Percentiles rank a stretch among this genome's conserved stretches.
Conservation (phyloP, 2,888 invertebrate species). For the Lypha dubia region DNA sequence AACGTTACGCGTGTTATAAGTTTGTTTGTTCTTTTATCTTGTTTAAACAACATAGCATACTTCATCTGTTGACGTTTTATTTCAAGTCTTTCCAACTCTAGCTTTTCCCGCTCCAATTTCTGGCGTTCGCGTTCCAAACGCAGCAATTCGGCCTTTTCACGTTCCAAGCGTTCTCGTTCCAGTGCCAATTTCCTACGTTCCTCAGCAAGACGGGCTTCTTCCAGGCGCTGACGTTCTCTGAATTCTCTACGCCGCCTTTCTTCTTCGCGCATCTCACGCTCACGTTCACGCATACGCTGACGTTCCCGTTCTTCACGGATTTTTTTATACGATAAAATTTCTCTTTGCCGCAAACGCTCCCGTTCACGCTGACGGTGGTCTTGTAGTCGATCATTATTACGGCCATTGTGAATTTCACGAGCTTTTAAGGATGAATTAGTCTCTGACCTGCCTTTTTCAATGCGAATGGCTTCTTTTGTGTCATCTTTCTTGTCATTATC, state of each 20-base stretch:
- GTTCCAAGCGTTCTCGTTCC: constrained; percentile 94
- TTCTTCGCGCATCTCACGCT: constrained; percentile 91
- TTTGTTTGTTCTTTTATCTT: constrained; percentile 45
- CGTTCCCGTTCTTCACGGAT: constrained; percentile 91
- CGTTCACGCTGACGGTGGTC: constrained; percentile 77
- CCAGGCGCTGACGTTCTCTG: constrained; percentile 92
- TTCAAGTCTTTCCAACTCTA: constrained; percentile 92
- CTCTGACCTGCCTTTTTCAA: constrained; percentile 72
- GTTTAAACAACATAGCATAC: constrained; percentile 81
- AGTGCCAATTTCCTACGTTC: constrained; percentile 91
- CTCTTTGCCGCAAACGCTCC: constrained; percentile 83
- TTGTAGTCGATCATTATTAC: constrained; percentile 78
- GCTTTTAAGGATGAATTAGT: constrained; percentile 71
- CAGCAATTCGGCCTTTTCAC: constrained; percentile 93
- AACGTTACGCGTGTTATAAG: constrained; percentile 58
- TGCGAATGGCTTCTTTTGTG: constrained; percentile 57
- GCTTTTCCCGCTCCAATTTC: constrained; percentile 89
- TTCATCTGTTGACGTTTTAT: constrained; percentile 91
- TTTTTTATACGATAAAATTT: constrained; percentile 91
- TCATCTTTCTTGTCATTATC: constrained; percentile 64
- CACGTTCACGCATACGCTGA: constrained; percentile 91
- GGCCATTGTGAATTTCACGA: constrained; percentile 70
- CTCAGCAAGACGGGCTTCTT: constrained; percentile 91
- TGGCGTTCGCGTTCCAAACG: constrained; percentile 93
- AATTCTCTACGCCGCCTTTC: constrained; percentile 90